A percentile compares a stretch with the other conserved stretches of the same genome.
Conservation (phyloP, 2,797 vertebrate species). For the Hylomyscus alleni region DNA sequence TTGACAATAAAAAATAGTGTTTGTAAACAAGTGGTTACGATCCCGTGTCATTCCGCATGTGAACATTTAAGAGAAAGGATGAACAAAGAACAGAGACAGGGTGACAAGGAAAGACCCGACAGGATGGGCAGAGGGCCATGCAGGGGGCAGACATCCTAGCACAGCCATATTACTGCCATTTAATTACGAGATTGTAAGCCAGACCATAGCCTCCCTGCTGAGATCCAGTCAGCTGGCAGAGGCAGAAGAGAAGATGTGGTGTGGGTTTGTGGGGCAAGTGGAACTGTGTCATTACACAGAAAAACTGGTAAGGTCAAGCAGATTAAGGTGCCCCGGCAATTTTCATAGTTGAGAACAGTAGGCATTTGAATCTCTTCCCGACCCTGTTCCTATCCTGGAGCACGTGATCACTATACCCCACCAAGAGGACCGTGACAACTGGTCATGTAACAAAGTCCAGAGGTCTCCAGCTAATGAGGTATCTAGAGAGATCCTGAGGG, state of each 20-base stretch:
- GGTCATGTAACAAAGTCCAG: not conserved
- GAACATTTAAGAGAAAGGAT: slow-evolving; percentile 20
- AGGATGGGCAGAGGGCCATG: not conserved
- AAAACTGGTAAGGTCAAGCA: not conserved
- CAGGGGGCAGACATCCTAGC: not conserved
- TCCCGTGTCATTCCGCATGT: not conserved
- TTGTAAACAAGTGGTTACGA: slow-evolving; percentile 21
- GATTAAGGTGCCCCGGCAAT: not conserved
- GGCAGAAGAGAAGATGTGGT: not conserved
- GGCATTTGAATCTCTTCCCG: not conserved
- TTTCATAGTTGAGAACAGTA: not conserved
- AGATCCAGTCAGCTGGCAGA: not conserved
- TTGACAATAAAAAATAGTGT: not conserved
- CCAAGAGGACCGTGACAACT: not conserved
- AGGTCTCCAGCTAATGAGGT: not conserved
- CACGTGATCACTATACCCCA: not conserved
- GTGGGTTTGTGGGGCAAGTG: not conserved
- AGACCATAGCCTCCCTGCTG: not conserved
- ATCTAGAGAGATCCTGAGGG: not conserved
- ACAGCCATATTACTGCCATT: not conserved
- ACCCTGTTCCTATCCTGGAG: not conserved
- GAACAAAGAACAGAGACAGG: not conserved
- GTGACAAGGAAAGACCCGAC: not conserved
- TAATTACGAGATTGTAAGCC: not conserved
- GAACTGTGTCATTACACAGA: not conserved